These are phyloP conservation scores for Bryconaethiops microstoma DNA, from an alignment of 2,797 vertebrate species.

Conservation along the genomic window DNA sequence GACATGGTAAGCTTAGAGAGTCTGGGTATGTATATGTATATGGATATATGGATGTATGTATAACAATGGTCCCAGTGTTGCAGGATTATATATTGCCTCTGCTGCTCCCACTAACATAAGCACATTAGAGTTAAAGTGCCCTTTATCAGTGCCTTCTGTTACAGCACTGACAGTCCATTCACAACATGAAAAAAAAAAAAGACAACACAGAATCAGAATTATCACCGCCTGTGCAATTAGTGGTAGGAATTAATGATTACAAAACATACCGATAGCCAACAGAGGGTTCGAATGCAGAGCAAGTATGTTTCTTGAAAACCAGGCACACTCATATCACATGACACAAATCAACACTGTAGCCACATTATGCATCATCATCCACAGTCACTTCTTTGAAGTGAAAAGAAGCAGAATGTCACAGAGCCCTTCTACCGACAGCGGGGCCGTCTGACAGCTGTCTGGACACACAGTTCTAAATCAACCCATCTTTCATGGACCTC, in stretches of 20 bases:
- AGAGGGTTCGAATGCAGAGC: slow-evolving; percentile 40
- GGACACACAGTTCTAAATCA: slow-evolving; percentile 35
- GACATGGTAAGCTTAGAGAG: slow-evolving; percentile 36
- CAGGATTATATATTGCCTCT: slow-evolving; percentile 54
- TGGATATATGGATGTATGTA: slow-evolving; percentile 44
- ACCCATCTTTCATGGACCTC: slow-evolving; percentile 42
- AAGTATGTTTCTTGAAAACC: slow-evolving; percentile 48
- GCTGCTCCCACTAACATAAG: slow-evolving; percentile 57
- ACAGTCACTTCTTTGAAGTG: slow-evolving; percentile 52
- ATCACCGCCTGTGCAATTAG: slow-evolving; percentile 58
- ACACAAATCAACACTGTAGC: slow-evolving; percentile 43
- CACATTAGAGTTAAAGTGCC: slow-evolving; percentile 59
- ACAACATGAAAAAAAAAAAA: slow-evolving; percentile 20
- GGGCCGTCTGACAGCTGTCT: slow-evolving; percentile 34
- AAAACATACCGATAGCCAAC: slow-evolving; percentile 49
- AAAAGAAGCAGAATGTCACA: slow-evolving; percentile 38
- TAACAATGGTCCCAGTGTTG: slow-evolving; percentile 62
- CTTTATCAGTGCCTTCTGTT: slow-evolving; percentile 39
- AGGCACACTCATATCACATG: slow-evolving; percentile 49
- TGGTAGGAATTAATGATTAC: slow-evolving; percentile 60
- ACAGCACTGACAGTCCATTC: slow-evolving; percentile 44
- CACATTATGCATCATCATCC: slow-evolving; percentile 43
- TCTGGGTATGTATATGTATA: slow-evolving; percentile 26
- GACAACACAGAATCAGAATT: slow-evolving; percentile 31
- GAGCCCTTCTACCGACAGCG: slow-evolving; percentile 43